phyloP scores from a whole-genome alignment of 2,888 invertebrate species.

The Cephalotes varians region DNA sequence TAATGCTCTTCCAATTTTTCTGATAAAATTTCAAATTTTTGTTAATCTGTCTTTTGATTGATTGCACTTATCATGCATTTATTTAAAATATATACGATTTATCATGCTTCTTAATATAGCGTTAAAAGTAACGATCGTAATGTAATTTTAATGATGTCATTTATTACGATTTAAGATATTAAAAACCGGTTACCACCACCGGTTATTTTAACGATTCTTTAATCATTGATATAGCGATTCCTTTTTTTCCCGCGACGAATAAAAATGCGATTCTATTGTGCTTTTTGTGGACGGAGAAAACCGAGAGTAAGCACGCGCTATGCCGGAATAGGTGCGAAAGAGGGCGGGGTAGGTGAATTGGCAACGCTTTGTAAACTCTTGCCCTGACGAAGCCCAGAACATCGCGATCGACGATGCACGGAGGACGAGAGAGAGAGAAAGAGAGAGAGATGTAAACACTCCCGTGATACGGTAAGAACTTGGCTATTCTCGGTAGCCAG shows the following conservation, averaged over 20 bases:
- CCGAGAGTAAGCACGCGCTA: conserved; percentile 17
- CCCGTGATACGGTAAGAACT: conserved; percentile 66
- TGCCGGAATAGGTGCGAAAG: conserved; percentile 63
- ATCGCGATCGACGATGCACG: conserved; percentile 66
- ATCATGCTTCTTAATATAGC: not conserved
- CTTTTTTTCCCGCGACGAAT: not conserved
- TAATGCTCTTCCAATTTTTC: not conserved
- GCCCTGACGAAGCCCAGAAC: conserved; percentile 79
- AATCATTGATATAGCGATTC: not conserved
- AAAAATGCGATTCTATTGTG: not conserved
- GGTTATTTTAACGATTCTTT: not conserved
- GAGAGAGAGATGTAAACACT: conserved; percentile 74
- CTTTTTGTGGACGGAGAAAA: not conserved
- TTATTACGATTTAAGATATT: not conserved
- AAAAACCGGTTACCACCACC: no score
- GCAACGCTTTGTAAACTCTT: conserved; percentile 75
- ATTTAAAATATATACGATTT: not conserved
- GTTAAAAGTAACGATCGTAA: not conserved
- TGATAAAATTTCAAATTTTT: not conserved
- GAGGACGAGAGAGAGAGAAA: not conserved
- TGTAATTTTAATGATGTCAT: not conserved
- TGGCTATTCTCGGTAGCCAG: conserved; percentile 76
- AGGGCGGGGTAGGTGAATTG: conserved; percentile 66
- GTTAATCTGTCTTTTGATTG: not conserved
- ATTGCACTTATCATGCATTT: not conserved